Evolutionary conservation across 2,888 invertebrate species (phyloP).

Genomic region (Drosophila flavopinicola): DNA sequence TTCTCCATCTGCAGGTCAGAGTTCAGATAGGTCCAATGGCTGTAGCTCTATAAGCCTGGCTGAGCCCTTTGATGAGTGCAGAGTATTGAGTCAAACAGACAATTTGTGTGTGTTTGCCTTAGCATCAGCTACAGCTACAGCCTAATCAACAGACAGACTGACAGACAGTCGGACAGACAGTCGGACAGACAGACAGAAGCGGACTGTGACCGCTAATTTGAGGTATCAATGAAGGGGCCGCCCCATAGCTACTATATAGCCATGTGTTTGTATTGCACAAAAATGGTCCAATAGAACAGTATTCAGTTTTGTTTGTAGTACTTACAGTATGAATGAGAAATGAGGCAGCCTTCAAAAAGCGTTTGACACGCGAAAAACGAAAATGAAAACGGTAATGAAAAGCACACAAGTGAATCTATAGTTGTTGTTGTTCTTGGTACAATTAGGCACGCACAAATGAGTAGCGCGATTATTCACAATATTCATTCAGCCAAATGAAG

Average conservation of each 20-base stretch:
- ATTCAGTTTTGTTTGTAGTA: conserved; percentile 6
- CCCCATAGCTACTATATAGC: neutral
- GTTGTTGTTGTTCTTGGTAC: conserved; percentile 8
- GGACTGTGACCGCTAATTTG: conserved; percentile 60
- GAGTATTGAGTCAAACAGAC: conserved; percentile 13
- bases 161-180: too few species aligned
- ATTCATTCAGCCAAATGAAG: conserved; percentile 3
- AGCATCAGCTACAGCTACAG: neutral
- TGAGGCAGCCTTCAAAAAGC: conserved; percentile 38
- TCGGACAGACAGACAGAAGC: too few species aligned
- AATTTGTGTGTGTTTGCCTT: conserved; percentile 25
- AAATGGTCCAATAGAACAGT: conserved; percentile 8
- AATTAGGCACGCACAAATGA: conserved; percentile 12
- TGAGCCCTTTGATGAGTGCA: neutral
- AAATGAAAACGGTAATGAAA: conserved; percentile 61
- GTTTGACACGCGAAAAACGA: conserved; percentile 63
- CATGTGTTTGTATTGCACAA: conserved; percentile 1
- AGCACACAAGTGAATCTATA: conserved; percentile 14
- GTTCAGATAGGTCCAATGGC: too few species aligned
- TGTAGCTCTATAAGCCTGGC: neutral
- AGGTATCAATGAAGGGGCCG: conserved; percentile 63
- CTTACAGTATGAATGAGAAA: conserved; percentile 50
- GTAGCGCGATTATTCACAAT: conserved; percentile 8
- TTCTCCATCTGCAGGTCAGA: too few species aligned
- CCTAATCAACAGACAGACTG: conserved; percentile 16